Evolutionary conservation across 2,797 vertebrate genomes (phyloP).

Genomic region (Propithecus perrieri): DNA sequence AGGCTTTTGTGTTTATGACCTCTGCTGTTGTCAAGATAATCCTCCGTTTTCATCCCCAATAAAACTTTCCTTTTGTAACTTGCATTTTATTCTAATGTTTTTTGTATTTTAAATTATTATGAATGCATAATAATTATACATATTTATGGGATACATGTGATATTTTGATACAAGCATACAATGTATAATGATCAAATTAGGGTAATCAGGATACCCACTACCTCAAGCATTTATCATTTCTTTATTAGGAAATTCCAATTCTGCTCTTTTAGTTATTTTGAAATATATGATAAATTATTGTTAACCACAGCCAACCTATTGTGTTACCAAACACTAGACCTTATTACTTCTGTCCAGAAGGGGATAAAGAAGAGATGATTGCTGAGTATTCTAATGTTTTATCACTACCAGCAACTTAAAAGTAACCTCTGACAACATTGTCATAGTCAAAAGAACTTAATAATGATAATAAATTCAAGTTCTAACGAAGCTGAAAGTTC

Average conservation of each 20-base stretch:
- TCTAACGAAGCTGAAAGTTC: background rate
- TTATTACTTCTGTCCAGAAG: background rate
- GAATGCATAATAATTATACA: background rate
- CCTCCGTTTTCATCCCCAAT: background rate
- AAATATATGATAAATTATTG: background rate
- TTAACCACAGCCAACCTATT: background rate
- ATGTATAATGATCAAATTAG: background rate
- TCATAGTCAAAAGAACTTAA: background rate
- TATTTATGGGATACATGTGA: background rate
- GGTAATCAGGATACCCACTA: background rate
- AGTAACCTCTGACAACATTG: background rate
- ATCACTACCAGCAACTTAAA: background rate
- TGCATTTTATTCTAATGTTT: background rate
- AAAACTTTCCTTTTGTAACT: background rate
- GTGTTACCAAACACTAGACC: background rate
- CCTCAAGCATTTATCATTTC: background rate
- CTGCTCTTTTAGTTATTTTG: background rate
- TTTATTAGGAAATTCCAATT: background rate
- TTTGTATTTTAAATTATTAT: background rate
- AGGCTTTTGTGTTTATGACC: background rate
- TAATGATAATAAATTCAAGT: background rate
- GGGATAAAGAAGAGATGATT: background rate
- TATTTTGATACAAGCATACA: background rate
- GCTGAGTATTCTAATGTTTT: background rate
- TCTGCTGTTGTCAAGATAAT: background rate